Conservation (phyloP, 2,888 invertebrate species). For the Caenorhabditis sinica region DNA sequence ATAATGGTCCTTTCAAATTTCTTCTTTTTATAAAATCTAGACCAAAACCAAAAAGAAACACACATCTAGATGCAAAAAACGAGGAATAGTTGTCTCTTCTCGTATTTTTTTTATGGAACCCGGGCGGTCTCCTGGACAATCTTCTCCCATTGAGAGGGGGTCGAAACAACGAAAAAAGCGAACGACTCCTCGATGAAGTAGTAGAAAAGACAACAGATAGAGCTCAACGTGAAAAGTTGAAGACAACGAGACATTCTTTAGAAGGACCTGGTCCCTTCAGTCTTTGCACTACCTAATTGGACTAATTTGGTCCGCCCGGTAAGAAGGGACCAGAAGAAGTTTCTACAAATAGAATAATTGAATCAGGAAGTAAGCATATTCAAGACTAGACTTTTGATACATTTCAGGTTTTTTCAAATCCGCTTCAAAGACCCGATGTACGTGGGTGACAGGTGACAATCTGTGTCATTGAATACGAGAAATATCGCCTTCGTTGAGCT, state of each 20-base stretch:
- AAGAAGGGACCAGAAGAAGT: background rate
- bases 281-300: slow-evolving; percentile 33
- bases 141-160: background rate
- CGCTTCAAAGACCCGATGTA: background rate
- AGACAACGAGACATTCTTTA: slow-evolving; percentile 9
- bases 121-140: slow-evolving; percentile 21
- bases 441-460: slow-evolving; percentile 9
- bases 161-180: background rate
- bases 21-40: background rate
- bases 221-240: slow-evolving; percentile 16
- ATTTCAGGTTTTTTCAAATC: background rate
- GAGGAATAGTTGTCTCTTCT: background rate
- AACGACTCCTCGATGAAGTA: background rate
- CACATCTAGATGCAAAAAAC: background rate
- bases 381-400: background rate
- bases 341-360: slow-evolving; percentile 29
- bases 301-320: slow-evolving; percentile 19
- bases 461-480: background rate
- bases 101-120: slow-evolving; percentile 1
- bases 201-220: background rate
- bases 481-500: background rate
- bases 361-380: slow-evolving; percentile 21
- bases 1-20: background rate
- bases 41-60: slow-evolving; percentile 3
- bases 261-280: background rate